Evolutionary conservation across 2,113 vertebrate species (phyloP), one percentile per base, ranked within the genome.

Genomic region (Oncorhynchus mykiss): DNA sequence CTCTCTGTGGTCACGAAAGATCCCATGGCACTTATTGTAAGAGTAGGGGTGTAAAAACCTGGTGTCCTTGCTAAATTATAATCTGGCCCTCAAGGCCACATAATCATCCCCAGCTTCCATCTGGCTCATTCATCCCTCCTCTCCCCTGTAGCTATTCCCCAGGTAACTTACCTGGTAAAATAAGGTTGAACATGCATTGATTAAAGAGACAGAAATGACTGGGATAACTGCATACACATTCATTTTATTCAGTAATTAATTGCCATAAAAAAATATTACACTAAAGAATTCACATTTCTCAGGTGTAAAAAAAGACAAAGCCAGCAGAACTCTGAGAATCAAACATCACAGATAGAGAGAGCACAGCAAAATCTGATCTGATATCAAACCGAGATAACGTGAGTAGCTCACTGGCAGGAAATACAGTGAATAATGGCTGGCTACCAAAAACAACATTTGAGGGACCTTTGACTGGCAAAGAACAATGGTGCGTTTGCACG

Each of bases 221-320:
- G 57, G n/a, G 25, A 62, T 24, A 31, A 67, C 60, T 68, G 54
- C 24, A 59, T 74, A 71, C 76, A 67, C 60, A 83, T 70, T 72
- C 6, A 80, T 71, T 85, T 87, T 80, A 81, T 82, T 84, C 45
- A 67, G 57, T 73, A 51, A 75, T 60, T 57, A 77, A 73, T 62
- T 62, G 65, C 45, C 57, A 73, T 59, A 34, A 84, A 71, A 71
- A 77, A 67, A 69, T 70, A 69, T 48, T 34, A 78, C 39, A 71
- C 68, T 34, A 45, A 71, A 39, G 16, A 74, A 70, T 59, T 24
- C 71, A 81, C 75, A 71, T 68, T 75, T 67, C 27, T 25, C 65
- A 64, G 62, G 64, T 70, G 54, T 71, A 74, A 64, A 77, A 69
- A 70, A 39, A 9, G 25, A 70, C 73, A 78, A 27, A 45, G 12